A percentile compares a stretch with the other conserved stretches of the same genome.
Evolutionary conservation across 2,113 vertebrate genomes (phyloP).

Genomic region (Bos javanicus): DNA sequence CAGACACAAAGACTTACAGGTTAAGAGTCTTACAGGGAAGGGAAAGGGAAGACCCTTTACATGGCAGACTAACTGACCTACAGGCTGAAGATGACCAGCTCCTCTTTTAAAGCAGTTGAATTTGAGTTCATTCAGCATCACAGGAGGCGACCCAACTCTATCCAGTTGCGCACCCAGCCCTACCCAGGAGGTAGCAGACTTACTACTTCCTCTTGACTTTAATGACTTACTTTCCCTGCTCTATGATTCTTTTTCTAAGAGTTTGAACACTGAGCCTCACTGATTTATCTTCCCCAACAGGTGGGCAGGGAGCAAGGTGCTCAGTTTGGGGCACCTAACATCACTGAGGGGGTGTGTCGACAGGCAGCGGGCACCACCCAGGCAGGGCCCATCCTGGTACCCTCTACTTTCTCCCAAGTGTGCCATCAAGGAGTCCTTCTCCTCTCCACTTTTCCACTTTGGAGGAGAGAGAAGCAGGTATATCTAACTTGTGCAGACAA

Average conservation of each 20-base stretch:
- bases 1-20: background rate
- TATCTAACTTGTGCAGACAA: background rate
- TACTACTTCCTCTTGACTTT: background rate
- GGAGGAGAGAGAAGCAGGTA: background rate
- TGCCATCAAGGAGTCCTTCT: background rate
- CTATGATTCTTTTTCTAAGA: background rate
- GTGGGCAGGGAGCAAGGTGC: background rate
- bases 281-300: background rate
- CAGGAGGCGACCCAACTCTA: accelerated
- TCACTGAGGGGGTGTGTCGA: background rate
- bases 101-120: background rate
- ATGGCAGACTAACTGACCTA: background rate
- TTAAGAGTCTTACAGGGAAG: background rate
- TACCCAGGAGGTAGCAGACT: background rate
- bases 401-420: background rate
- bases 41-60: background rate
- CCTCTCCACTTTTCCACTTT: background rate
- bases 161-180: background rate
- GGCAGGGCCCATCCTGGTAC: background rate
- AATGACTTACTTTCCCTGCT: background rate
- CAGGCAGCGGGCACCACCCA: background rate
- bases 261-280: background rate
- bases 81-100: background rate
- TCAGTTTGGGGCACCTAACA: background rate
- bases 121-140: background rate